phyloP scores from a whole-genome alignment of 2,113 vertebrate genomes.

The Anoplopoma fimbria region DNA sequence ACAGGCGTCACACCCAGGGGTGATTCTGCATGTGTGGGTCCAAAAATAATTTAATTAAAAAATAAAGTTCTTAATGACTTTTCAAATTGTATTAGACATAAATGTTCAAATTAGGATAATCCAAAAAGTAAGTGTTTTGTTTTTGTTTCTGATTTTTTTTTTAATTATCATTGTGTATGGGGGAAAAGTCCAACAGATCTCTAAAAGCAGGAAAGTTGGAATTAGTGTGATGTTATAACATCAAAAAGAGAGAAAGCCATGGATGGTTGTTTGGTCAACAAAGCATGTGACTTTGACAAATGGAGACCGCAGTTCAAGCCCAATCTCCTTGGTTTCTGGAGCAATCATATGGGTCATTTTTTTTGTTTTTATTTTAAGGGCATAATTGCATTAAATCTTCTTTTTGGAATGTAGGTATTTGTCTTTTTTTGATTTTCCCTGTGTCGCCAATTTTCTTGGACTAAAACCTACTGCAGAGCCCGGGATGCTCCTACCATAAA shows the following conservation, averaged over 20 bases:
- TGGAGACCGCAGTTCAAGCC: too few species aligned
- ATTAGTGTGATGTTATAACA: neutral
- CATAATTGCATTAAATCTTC: neutral
- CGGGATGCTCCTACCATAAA: neutral
- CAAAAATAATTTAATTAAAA: neutral
- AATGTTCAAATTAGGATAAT: too few species aligned
- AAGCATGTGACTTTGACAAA: too few species aligned
- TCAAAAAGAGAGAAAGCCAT: too few species aligned
- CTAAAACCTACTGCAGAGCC: neutral
- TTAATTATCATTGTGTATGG: too few species aligned
- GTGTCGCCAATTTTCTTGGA: slow-evolving; percentile 20
- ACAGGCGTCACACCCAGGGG: too few species aligned
- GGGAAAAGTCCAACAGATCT: neutral
- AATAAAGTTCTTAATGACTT: too few species aligned
- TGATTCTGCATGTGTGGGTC: neutral
- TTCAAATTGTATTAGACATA: too few species aligned
- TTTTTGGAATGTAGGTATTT: neutral
- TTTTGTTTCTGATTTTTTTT: too few species aligned
- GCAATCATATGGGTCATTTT: neutral
- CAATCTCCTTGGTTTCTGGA: neutral
- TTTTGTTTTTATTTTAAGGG: neutral
- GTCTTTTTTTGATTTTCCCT: neutral
- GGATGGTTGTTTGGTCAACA: neutral
- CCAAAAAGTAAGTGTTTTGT: too few species aligned
- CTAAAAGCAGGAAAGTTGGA: neutral